phyloP scores from a whole-genome alignment of 1,140 invertebrate species.

The Metaphire vulgaris region DNA sequence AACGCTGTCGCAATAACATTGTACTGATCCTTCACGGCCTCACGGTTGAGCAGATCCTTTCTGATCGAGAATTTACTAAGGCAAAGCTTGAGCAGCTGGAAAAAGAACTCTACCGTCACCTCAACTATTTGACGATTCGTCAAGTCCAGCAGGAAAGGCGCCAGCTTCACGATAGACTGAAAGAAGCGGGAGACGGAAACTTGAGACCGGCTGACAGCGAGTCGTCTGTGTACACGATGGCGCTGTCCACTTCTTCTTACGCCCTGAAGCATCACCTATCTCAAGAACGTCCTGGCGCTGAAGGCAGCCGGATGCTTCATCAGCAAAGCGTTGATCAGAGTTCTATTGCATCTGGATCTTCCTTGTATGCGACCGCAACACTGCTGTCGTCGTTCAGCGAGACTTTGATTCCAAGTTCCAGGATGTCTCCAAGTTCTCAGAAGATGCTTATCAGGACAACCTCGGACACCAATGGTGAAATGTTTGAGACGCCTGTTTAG shows the following conservation, averaged over 20 bases:
- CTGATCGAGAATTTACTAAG: conserved; percentile 18
- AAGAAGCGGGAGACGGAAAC: neutral
- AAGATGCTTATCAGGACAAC: neutral
- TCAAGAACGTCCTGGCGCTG: neutral
- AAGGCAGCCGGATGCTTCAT: neutral
- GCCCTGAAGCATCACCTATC: conserved; percentile 10
- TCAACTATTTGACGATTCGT: conserved; percentile 19
- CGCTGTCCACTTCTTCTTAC: conserved; percentile 25
- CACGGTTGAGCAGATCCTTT: conserved; percentile 14
- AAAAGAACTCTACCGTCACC: conserved; percentile 20
- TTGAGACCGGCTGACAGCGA: conserved; percentile 24
- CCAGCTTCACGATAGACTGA: neutral
- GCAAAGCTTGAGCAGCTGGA: conserved; percentile 25
- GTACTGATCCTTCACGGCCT: conserved; percentile 12
- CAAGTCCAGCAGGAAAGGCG: neutral
- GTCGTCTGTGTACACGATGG: conserved; percentile 29
- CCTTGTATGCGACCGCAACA: conserved; percentile 15
- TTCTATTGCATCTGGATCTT: conserved; percentile 3
- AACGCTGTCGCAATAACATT: conserved; percentile 26
- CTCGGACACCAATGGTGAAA: conserved; percentile 8
- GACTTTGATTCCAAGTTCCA: neutral
- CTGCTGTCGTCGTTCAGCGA: conserved; percentile 3
- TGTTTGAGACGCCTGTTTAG: conserved; percentile 20
- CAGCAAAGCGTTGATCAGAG: conserved; percentile 19
- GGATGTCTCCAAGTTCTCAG: neutral